Evolutionary conservation across 2,797 vertebrate genomes (phyloP).

Genomic region (Pipistrellus kuhlii): DNA sequence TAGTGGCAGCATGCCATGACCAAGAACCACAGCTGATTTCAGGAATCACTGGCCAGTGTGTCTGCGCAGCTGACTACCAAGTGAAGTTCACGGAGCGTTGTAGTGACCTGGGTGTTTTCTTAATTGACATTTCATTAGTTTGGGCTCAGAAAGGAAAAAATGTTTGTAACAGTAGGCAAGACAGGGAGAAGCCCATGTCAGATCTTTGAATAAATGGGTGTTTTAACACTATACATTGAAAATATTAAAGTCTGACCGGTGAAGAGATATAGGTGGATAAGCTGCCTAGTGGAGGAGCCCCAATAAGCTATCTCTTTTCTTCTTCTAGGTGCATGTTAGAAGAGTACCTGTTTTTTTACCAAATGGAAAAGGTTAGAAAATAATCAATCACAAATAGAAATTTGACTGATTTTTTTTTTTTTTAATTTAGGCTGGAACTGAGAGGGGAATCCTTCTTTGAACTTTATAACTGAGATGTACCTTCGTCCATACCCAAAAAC

Average conservation of each 20-base stretch:
- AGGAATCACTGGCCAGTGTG: not conserved
- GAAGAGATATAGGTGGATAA: not conserved
- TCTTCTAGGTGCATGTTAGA: not conserved
- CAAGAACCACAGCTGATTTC: not conserved
- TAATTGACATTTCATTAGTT: conserved; percentile 10
- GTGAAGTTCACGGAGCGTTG: not conserved
- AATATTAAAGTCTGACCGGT: not conserved
- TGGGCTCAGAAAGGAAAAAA: not conserved
- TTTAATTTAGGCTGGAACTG: not conserved
- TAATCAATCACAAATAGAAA: conserved; percentile 48
- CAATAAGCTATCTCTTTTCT: not conserved
- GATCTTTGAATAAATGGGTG: not conserved
- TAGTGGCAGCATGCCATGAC: not conserved
- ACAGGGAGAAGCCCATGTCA: not conserved
- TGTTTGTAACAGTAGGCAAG: not conserved
- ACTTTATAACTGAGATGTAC: not conserved
- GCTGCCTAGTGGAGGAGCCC: not conserved
- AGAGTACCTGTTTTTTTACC: not conserved
- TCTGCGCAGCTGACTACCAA: not conserved
- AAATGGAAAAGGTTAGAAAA: not conserved
- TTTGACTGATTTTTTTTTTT: not conserved
- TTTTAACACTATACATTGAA: not conserved
- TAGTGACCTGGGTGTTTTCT: not conserved
- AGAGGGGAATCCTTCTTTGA: not conserved
- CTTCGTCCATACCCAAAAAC: not conserved